These are phyloP conservation scores for Acanthurus lineatus DNA, from an alignment of 2,797 vertebrate genomes.

Conservation along the genomic window DNA sequence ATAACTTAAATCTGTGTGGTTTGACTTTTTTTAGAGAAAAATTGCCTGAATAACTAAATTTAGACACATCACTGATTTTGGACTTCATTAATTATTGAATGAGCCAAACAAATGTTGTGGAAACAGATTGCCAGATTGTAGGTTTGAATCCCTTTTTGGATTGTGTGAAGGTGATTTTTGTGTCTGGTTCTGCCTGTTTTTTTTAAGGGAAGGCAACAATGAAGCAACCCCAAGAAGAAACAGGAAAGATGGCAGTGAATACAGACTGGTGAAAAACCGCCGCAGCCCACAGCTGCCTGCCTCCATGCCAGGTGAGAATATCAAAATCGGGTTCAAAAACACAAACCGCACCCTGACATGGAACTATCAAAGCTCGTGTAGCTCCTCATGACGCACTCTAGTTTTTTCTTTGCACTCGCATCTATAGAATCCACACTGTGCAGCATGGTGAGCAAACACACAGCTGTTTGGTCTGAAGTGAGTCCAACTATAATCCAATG, in stretches of 20 bases:
- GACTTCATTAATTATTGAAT: neutral
- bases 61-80: neutral
- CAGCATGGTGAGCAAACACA: neutral
- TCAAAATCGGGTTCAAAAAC: neutral
- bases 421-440: constrained; percentile 2
- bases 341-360: neutral
- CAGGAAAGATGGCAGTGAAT: constrained; percentile 94
- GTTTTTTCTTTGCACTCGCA: neutral
- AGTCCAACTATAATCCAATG: neutral
- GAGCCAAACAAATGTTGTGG: neutral
- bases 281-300: constrained; percentile 88
- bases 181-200: constrained; percentile 18
- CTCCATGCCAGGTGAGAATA: constrained; percentile 89
- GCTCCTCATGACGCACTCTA: neutral
- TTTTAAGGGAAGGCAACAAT: constrained; percentile 86
- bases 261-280: constrained; percentile 92
- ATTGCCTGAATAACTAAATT: neutral
- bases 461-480: neutral
- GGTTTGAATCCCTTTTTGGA: constrained; percentile 1
- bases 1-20: neutral
- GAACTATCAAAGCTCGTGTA: neutral
- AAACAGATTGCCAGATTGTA: neutral
- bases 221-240: constrained; percentile 88
- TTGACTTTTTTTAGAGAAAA: neutral
- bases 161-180: neutral